Conservation (phyloP, 2,888 invertebrate species). For the Ctenicera cuprea region DNA sequence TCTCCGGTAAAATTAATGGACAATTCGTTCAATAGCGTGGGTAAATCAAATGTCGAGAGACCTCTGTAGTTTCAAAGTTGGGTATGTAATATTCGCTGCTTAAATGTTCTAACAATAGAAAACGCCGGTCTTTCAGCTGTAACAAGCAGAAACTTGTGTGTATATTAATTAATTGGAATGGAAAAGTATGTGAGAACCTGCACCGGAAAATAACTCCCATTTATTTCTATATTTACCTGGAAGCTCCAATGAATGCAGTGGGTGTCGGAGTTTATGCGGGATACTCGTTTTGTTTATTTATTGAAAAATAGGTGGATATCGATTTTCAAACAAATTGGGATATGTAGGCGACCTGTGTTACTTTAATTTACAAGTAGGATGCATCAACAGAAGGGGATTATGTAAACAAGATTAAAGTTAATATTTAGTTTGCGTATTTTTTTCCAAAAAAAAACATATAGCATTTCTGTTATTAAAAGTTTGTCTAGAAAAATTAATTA, state of each 20-base stretch:
- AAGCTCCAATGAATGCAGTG: conserved; percentile 1
- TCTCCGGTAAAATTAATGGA: background rate
- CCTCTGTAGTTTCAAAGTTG: background rate
- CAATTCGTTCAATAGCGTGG: background rate
- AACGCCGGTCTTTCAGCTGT: background rate
- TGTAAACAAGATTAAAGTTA: too few relatives aligned
- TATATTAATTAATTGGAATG: background rate
- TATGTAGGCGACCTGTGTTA: too few relatives aligned
- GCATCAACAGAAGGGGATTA: too few relatives aligned
- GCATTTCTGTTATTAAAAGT: too few relatives aligned
- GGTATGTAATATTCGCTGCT: background rate
- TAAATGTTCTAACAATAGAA: background rate
- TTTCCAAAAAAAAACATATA: too few relatives aligned
- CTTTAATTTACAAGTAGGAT: too few relatives aligned
- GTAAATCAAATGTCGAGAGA: background rate
- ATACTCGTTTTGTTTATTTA: conserved; percentile 21
- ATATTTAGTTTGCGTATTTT: too few relatives aligned
- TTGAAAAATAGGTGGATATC: conserved; percentile 6
- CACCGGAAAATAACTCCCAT: background rate
- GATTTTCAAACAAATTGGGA: background rate
- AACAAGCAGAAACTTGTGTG: background rate
- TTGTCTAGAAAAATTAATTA: too few relatives aligned
- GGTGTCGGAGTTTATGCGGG: background rate
- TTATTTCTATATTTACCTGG: background rate
- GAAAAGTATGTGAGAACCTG: background rate